These are phyloP conservation scores for Acipenser ruthenus DNA, from an alignment of 2,797 vertebrate genomes.

Conservation along the genomic window DNA sequence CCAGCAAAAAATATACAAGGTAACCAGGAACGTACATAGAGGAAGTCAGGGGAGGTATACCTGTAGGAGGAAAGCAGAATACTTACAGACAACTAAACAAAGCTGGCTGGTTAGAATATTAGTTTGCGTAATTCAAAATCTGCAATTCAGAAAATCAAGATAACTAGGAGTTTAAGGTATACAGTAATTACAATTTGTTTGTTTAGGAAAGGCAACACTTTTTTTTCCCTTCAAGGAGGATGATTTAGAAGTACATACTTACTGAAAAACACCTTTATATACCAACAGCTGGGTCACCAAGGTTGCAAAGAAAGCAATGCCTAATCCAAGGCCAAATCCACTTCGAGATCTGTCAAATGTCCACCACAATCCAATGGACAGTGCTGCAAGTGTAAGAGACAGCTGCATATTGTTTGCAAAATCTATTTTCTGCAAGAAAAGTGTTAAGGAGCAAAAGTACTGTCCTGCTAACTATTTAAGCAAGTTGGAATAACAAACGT, in stretches of 20 bases:
- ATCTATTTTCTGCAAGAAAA: slow-evolving; percentile 78
- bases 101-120: neutral
- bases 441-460: slow-evolving; percentile 55
- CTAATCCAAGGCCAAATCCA: slow-evolving; percentile 82
- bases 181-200: neutral
- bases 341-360: slow-evolving; percentile 88
- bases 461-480: too few relatives aligned
- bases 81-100: neutral
- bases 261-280: slow-evolving; percentile 92
- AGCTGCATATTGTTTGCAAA: slow-evolving; percentile 93
- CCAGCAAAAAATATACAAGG: slow-evolving; percentile 96
- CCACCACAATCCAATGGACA: slow-evolving; percentile 94
- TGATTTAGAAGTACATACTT: slow-evolving; percentile 42
- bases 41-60: slow-evolving; percentile 88
- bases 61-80: slow-evolving; percentile 43
- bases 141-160: neutral
- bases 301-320: slow-evolving; percentile 82
- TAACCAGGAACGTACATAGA: slow-evolving; percentile 92
- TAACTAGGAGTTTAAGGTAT: neutral
- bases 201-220: neutral
- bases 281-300: slow-evolving; percentile 84
- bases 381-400: slow-evolving; percentile 83
- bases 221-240: too few relatives aligned
- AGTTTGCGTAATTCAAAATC: neutral
- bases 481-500: too few relatives aligned